Conservation (phyloP, 2,888 invertebrate species). For the Sinohyriopsis cumingii region DNA sequence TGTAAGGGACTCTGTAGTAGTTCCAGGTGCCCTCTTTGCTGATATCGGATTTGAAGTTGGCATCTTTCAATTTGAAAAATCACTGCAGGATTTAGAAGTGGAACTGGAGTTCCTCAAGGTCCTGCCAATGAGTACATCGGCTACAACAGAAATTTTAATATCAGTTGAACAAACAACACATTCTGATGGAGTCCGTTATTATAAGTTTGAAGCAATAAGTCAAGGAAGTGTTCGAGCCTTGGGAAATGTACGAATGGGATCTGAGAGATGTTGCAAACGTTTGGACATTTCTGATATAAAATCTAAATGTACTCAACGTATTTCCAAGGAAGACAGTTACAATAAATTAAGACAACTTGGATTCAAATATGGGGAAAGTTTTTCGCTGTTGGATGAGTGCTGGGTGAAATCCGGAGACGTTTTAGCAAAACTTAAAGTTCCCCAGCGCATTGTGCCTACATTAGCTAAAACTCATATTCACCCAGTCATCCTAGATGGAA, state of each 20-base stretch:
- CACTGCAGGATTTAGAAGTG: background rate
- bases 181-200: too few species aligned
- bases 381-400: background rate
- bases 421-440: constrained; percentile 2
- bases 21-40: constrained; percentile 32
- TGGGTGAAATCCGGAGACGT: background rate
- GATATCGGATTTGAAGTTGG: constrained; percentile 48
- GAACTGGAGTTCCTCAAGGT: constrained; percentile 2
- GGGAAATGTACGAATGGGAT: too few species aligned
- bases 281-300: background rate
- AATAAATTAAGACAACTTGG: constrained; percentile 1
- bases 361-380: constrained; percentile 7
- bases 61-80: background rate
- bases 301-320: background rate
- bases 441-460: background rate
- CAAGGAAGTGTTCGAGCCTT: too few species aligned
- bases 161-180: too few species aligned
- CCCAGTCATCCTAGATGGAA: constrained; percentile 13
- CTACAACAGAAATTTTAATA: background rate
- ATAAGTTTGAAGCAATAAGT: too few species aligned
- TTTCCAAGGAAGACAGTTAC: constrained; percentile 2
- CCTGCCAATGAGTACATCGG: background rate
- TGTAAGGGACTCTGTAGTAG: constrained; percentile 12
- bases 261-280: too few species aligned
- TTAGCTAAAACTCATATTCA: constrained; percentile 7